Evolutionary conservation across 2,113 vertebrate species (phyloP).

Genomic region (Heptranchias perlo): DNA sequence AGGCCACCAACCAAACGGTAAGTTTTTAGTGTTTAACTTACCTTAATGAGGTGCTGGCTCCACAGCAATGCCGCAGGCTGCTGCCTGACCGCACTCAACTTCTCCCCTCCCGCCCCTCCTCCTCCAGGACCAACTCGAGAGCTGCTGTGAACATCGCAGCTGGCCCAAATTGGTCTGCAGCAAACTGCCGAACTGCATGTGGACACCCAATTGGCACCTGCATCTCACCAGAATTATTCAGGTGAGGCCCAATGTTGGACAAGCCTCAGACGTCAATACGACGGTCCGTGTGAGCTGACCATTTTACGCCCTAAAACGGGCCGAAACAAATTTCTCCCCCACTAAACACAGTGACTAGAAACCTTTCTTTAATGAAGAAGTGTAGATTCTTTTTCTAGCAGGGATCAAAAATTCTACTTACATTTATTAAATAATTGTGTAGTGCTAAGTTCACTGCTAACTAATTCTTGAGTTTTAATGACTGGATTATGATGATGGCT

Average conservation of each 20-base stretch:
- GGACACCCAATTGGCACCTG: neutral
- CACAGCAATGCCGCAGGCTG: neutral
- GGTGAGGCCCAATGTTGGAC: neutral
- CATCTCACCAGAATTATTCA: neutral
- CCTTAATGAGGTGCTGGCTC: neutral
- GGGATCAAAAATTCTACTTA: neutral
- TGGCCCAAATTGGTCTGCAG: neutral
- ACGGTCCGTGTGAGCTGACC: no score
- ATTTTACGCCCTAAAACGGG: neutral
- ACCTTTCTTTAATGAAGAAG: neutral
- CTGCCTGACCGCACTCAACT: neutral
- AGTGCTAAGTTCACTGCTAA: neutral
- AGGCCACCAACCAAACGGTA: neutral
- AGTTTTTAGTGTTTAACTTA: neutral
- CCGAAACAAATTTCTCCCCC: neutral
- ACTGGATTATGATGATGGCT: neutral
- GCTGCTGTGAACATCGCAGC: neutral
- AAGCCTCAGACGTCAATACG: neutral
- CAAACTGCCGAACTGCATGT: neutral
- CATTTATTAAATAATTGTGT: neutral
- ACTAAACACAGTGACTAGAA: neutral
- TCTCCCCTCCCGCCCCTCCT: neutral
- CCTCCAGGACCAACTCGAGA: no score
- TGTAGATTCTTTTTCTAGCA: neutral
- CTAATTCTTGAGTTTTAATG: neutral